Base-by-base conservation (phyloP, 2,888 invertebrate species). In the Doris montereyensis region DNA sequence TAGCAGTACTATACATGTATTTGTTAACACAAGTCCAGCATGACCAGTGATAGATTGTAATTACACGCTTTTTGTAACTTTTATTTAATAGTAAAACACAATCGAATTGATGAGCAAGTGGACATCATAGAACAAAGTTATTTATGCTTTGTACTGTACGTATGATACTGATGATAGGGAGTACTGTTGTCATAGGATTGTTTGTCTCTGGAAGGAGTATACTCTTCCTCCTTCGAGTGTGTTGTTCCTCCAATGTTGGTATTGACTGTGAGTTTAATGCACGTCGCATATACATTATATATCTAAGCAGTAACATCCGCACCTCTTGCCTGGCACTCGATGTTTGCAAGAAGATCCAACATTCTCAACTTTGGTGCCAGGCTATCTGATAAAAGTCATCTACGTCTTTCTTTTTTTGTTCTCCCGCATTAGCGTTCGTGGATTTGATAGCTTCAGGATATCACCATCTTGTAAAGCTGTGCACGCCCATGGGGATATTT, bases 301-400 rank as follows among this genome's bases (percentile, higher is more conserved):
- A n/a, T n/a, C n/a, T n/a, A n/a, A 70, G 32, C 28, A 70, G 30
- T 5, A 70, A 13, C 32, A 30, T 70, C 30, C 13, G 70, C 10
- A 70, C 4, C 32, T 70, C 32, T n/a, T 8, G 32, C 70, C 32
- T 70, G 70, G 17, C 70, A 70, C 17, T 8, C 32, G 32, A 70
- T 70, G 30, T 70, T 70, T 30, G 28, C 4, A 4, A 30, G 17
- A 10, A 21, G 28, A 24, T 70, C 32, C 30, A 70, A 30, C 17
- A 8, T 28, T 32, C 17, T 70, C 32, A 70, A 13, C 32, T 70
- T 70, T 70, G 70, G 70, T 8, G 34, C 32, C 10, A 70, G 70
- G 32, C 70, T 70, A 34, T 70, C 17, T 13, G 32, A 32, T 13
- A 70, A 70, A 30, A 21, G 30, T 70, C 70, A 70, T 70, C 70